Evolutionary conservation across 2,113 vertebrate genomes (phyloP).

Genomic region (Zapus hudsonius): DNA sequence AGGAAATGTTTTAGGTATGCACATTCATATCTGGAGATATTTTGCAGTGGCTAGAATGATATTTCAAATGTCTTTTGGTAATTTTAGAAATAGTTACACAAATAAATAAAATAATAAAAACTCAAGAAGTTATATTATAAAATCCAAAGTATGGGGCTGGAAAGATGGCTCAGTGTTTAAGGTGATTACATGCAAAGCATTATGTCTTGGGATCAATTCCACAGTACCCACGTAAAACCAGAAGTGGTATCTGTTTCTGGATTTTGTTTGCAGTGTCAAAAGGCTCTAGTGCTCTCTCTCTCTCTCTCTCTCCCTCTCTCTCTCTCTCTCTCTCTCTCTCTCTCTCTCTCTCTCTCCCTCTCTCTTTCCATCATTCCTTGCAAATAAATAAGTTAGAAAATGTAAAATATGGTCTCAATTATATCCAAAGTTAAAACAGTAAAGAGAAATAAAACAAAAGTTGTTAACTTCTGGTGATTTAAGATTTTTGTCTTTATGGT

Average conservation of each 20-base stretch:
- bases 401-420: neutral
- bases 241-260: no score
- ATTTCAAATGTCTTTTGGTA: constrained; percentile 20
- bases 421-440: neutral
- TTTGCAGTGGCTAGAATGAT: neutral
- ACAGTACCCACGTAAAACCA: no score
- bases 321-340: no score
- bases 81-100: constrained; percentile 9
- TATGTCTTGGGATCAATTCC: no score
- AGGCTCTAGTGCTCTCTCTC: no score
- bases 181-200: no score
- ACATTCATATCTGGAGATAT: neutral
- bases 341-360: no score
- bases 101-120: neutral
- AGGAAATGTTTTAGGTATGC: neutral
- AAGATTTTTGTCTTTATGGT: neutral
- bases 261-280: no score
- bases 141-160: neutral
- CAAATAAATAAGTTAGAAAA: neutral
- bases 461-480: neutral
- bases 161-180: no score
- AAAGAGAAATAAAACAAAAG: neutral
- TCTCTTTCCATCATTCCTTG: no score
- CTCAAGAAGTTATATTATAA: neutral
- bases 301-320: no score